Conservation (phyloP, 1,140 invertebrate genomes). For the Sycophila sp. region DNA sequence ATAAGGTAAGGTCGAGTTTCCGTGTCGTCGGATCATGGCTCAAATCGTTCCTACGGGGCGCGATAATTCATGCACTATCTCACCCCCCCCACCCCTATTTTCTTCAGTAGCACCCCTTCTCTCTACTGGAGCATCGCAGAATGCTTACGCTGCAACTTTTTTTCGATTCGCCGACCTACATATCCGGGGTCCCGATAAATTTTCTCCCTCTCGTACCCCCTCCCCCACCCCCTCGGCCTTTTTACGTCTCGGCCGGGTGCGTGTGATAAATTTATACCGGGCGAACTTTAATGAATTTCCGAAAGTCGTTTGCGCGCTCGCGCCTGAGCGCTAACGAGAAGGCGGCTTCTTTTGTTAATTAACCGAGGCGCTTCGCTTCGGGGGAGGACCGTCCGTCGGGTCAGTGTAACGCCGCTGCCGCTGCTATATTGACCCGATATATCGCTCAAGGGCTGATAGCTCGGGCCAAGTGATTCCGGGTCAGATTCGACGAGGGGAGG, state of each 20-base stretch:
- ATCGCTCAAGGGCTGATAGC: no score
- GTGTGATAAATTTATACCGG: conserved; percentile 3
- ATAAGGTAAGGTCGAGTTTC: no score
- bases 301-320: neutral
- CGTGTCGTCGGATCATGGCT: conserved; percentile 7
- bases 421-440: no score
- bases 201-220: neutral
- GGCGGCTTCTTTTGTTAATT: neutral
- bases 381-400: no score
- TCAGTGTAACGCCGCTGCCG: no score
- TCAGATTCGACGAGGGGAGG: no score
- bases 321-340: neutral
- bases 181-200: conserved; percentile 10
- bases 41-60: neutral
- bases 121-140: neutral
- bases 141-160: conserved; percentile 28
- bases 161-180: conserved; percentile 11
- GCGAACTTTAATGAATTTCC: neutral
- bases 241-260: neutral
- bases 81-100: neutral
- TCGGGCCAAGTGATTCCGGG: no score
- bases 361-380: neutral
- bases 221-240: neutral
- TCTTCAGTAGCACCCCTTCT: no score
- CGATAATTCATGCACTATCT: conserved; percentile 22